Evolutionary conservation across 92 coral and sea anemone genomes (phyloP), one percentile per base, ranked within the genome.

Genomic region (Epizoanthus stellaris): DNA sequence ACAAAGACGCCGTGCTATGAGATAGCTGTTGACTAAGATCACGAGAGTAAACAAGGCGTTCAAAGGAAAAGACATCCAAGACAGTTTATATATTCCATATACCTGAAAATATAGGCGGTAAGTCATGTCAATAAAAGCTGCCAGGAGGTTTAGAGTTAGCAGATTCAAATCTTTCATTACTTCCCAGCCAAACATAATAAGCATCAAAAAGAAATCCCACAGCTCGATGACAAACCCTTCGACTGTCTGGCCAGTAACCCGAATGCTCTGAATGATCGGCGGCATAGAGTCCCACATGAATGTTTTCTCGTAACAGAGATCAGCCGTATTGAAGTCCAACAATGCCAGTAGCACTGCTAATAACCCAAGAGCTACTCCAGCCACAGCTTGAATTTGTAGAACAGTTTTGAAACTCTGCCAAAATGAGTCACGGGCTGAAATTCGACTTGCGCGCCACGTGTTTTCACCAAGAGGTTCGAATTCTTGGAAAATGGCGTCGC

Each of bases 291-390:
- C 23, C 90, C 89, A 80, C 36, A 88, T 80, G 54, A 57, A 58
- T n/a, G 74, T 45, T 61, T 6, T 88, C 64, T 84, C 87, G 40
- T 85, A 90, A 80, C 95, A 93, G 12, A 90, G 73, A 58, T 93
- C 89, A 25, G 92, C 93, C 3, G 93, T 90, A 58, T 88, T 93
- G 81, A 93, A 90, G 87, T 93, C 95, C 20, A 93, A 5, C 52
- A 93, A 76, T 6, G 80, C 90, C 6, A 90, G 75, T 5, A 87
- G 63, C 6, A 93, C 84, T 0, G 85, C 92, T 5, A 90, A 63
- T 0, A 90, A 45, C 7, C 90, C 94, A 10, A 88, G 60, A 1
- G 57, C 56, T 42, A 84, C 34, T 3, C 94, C 94, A 11, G 89
- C 89, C 11, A 88, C 23, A 40, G 89, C 86, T 63, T 91, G 94